Conservation (phyloP, 2,113 vertebrate genomes). For the Cathartes aura region DNA sequence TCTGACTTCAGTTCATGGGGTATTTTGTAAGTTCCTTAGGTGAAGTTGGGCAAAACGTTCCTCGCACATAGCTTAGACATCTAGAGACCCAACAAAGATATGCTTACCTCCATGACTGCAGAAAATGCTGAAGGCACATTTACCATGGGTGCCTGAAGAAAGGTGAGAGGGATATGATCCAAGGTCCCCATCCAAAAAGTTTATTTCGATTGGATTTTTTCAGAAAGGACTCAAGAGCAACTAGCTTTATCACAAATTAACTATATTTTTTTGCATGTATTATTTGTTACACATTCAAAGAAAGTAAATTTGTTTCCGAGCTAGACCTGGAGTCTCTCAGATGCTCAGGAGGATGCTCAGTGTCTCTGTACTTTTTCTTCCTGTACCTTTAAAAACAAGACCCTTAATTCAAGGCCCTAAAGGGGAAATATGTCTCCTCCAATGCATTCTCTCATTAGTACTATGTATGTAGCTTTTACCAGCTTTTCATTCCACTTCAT, state of each 20-base stretch:
- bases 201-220: not conserved
- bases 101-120: not conserved
- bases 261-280: not conserved
- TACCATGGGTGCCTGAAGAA: not conserved
- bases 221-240: not conserved
- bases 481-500: constrained; percentile 16
- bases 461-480: not conserved
- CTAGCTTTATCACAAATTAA: not conserved
- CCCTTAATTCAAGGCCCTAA: not conserved
- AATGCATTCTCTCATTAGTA: not conserved
- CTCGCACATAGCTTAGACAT: not conserved
- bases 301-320: not conserved
- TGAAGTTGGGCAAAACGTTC: not conserved
- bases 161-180: not conserved
- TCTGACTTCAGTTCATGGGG: not conserved
- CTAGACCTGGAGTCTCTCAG: not conserved
- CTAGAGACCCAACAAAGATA: not conserved
- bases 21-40: not conserved
- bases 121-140: not conserved
- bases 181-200: not conserved
- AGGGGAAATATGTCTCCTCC: not conserved
- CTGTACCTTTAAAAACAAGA: not conserved
- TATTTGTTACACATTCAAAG: not conserved
- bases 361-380: not conserved
- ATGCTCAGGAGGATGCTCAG: not conserved